phyloP scores from a whole-genome alignment of 2,888 invertebrate species.

The Amblyjoppa proteus region DNA sequence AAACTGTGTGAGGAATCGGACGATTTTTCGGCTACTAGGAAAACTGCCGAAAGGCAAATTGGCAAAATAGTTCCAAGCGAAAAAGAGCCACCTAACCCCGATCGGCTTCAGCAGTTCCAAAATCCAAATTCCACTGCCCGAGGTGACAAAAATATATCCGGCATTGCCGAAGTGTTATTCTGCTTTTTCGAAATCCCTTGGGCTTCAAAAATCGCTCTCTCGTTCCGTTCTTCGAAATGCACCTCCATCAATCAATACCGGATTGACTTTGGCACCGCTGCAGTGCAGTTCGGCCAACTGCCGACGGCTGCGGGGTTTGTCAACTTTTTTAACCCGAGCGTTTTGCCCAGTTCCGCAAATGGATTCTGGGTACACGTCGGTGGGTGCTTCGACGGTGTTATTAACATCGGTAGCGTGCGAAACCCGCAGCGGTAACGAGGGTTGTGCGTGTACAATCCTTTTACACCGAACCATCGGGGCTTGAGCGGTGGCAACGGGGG shows the following conservation, averaged over 20 bases:
- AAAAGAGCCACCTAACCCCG: too few relatives aligned
- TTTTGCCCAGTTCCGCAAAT: conserved; percentile 48
- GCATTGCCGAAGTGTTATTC: background rate
- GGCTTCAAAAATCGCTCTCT: conserved; percentile 6
- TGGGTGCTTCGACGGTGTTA: conserved; percentile 1
- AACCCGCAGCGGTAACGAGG: conserved; percentile 13
- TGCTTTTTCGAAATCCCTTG: conserved; percentile 11
- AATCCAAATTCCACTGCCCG: too few relatives aligned
- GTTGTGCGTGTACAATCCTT: conserved; percentile 43
- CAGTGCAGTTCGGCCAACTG: conserved; percentile 17
- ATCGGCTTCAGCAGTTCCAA: too few relatives aligned
- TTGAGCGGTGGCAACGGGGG: background rate
- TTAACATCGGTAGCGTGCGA: conserved; percentile 15
- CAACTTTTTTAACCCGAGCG: conserved; percentile 15
- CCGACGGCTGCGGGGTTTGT: conserved; percentile 29
- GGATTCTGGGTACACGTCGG: conserved; percentile 33
- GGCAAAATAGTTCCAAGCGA: too few relatives aligned
- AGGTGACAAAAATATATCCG: background rate
- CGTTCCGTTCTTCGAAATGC: conserved; percentile 2
- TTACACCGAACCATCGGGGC: conserved; percentile 16
- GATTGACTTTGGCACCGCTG: conserved; percentile 52
- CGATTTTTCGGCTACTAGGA: too few relatives aligned
- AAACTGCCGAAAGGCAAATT: too few relatives aligned
- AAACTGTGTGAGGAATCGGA: too few relatives aligned
- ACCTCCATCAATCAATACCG: conserved; percentile 47